phyloP scores from a whole-genome alignment of 2,113 vertebrate genomes.

The Crocuta crocuta region DNA sequence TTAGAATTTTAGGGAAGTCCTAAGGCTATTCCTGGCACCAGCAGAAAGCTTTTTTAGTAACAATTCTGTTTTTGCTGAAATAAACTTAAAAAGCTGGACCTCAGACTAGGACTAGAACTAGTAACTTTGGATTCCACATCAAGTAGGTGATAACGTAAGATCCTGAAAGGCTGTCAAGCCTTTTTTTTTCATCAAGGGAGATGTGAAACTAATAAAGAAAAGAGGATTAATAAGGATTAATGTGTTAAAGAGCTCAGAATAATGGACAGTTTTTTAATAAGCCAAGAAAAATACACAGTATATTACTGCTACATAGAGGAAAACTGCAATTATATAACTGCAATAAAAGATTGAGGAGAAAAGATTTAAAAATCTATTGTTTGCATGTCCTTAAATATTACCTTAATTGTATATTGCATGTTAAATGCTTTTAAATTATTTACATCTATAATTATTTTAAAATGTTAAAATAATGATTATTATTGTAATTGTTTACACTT shows the following conservation, averaged over 20 bases:
- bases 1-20: background rate
- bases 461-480: background rate
- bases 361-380: background rate
- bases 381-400: conserved; percentile 38
- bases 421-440: background rate
- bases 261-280: background rate
- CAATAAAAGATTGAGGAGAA: background rate
- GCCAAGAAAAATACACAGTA: background rate
- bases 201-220: background rate
- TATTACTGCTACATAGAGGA: background rate
- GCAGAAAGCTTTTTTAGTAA: background rate
- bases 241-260: background rate
- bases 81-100: background rate
- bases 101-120: background rate
- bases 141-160: background rate
- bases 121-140: background rate
- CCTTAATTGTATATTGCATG: background rate
- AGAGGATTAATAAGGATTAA: background rate
- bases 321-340: background rate
- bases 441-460: background rate
- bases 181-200: background rate
- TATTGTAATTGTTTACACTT: background rate
- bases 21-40: background rate
- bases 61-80: background rate
- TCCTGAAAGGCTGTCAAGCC: background rate